These are phyloP conservation scores for Trichonephila inaurata DNA, from an alignment of 1,140 invertebrate species.

Conservation along the genomic window DNA sequence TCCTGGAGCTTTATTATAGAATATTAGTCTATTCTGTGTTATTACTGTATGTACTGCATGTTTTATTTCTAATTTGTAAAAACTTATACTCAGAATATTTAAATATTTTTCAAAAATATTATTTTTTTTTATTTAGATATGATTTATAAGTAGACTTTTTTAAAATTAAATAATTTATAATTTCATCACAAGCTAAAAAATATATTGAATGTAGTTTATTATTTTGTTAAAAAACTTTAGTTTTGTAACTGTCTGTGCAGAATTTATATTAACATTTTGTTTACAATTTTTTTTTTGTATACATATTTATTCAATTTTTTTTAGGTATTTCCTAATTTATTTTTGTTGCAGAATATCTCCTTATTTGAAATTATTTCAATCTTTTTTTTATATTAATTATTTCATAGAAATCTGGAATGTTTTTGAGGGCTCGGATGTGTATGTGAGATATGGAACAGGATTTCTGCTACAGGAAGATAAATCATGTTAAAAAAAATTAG, in stretches of 20 bases:
- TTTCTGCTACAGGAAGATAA: constrained; percentile 69
- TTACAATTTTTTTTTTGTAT: neutral
- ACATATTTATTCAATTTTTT: neutral
- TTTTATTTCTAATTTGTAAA: too few relatives aligned
- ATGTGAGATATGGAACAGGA: constrained; percentile 63
- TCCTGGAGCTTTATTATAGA: too few relatives aligned
- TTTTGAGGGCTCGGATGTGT: constrained; percentile 67
- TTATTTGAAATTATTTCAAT: constrained; percentile 28
- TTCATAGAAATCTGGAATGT: constrained; percentile 71
- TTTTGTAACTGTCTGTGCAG: neutral
- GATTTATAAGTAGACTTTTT: neutral
- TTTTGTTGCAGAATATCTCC: neutral
- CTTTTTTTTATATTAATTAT: constrained; percentile 53
- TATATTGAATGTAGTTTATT: neutral
- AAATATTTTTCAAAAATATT: neutral
- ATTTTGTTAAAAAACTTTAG: neutral
- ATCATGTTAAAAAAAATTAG: constrained; percentile 77
- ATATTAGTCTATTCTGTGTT: too few relatives aligned
- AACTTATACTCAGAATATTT: neutral
- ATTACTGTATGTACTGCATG: too few relatives aligned
- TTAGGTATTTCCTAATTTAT: neutral
- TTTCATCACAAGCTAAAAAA: neutral
- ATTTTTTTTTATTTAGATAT: neutral
- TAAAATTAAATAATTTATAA: neutral
- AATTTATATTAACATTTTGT: neutral